Percentiles rank a stretch among this genome's conserved stretches.
Evolutionary conservation across 2,113 vertebrate genomes (phyloP).

Genomic region (Xiphorhynchus elegans): DNA sequence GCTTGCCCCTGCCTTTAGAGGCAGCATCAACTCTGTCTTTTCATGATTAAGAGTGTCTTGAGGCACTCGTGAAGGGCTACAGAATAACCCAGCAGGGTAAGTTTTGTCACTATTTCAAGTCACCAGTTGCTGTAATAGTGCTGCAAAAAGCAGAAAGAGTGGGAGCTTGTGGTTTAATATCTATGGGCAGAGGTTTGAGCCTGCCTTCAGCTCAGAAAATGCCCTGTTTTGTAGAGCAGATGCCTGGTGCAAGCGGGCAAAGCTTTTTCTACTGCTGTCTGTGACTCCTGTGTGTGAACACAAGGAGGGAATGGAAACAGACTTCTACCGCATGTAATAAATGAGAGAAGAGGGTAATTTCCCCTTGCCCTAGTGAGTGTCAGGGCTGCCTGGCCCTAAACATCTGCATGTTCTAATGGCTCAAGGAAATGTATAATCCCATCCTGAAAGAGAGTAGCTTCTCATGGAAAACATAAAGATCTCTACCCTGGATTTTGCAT

Average conservation of each 20-base stretch:
- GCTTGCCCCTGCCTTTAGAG: neutral
- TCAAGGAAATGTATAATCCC: neutral
- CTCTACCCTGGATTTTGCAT: neutral
- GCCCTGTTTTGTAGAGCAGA: neutral
- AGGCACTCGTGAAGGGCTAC: neutral
- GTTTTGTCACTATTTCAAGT: neutral
- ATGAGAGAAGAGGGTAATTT: neutral
- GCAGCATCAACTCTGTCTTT: fast-evolving
- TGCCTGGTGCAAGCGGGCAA: neutral
- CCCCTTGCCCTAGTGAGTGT: neutral
- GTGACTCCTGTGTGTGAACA: neutral
- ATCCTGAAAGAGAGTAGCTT: constrained; percentile 23
- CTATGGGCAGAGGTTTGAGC: neutral
- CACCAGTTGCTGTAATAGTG: neutral
- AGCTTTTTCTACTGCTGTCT: neutral
- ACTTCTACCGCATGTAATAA: neutral
- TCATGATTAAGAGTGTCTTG: neutral
- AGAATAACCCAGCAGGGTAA: neutral
- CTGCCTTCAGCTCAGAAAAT: neutral
- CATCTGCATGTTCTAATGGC: neutral
- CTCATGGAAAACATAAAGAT: neutral
- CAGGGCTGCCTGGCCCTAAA: neutral
- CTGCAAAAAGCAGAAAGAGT: neutral
- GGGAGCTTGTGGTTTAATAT: neutral
- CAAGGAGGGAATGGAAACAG: neutral